Conservation (phyloP, 2,888 invertebrate species). For the Pheosia gnoma region DNA sequence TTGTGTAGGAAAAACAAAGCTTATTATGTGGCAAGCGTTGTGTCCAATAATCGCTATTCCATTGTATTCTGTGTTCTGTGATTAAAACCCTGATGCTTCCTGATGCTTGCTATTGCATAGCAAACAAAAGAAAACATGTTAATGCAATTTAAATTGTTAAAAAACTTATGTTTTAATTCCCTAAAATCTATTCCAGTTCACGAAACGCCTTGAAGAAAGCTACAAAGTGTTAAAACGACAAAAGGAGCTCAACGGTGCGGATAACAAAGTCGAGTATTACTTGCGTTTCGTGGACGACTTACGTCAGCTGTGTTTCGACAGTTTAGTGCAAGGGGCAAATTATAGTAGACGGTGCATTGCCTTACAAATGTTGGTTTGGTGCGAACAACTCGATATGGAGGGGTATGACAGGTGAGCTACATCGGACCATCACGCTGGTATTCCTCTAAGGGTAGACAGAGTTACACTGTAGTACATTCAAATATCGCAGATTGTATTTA, state of each 20-base stretch:
- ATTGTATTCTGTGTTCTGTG: no score
- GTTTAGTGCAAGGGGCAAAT: slow-evolving; percentile 86
- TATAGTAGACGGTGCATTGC: slow-evolving; percentile 85
- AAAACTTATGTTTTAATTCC: not conserved
- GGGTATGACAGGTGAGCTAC: slow-evolving; percentile 47
- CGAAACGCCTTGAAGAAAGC: slow-evolving; percentile 67
- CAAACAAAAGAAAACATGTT: no score
- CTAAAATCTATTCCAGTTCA: slow-evolving; percentile 50
- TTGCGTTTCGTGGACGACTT: slow-evolving; percentile 74
- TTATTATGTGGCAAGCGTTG: no score
- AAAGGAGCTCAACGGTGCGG: slow-evolving; percentile 14
- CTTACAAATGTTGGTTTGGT: slow-evolving; percentile 80
- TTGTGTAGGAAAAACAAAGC: no score
- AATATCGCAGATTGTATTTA: no score
- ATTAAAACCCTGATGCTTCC: no score
- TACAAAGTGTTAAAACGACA: slow-evolving; percentile 55
- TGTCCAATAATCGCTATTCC: no score
- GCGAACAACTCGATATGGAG: slow-evolving; percentile 44
- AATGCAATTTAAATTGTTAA: not conserved
- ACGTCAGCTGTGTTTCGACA: slow-evolving; percentile 77
- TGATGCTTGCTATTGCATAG: no score
- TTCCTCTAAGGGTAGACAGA: not conserved
- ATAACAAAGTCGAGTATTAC: slow-evolving; percentile 55
- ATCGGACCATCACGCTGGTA: not conserved
- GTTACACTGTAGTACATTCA: no score